A percentile compares a stretch with the other conserved stretches of the same genome.
Conservation (phyloP, 2,888 invertebrate genomes). For the Ligdia adustata region DNA sequence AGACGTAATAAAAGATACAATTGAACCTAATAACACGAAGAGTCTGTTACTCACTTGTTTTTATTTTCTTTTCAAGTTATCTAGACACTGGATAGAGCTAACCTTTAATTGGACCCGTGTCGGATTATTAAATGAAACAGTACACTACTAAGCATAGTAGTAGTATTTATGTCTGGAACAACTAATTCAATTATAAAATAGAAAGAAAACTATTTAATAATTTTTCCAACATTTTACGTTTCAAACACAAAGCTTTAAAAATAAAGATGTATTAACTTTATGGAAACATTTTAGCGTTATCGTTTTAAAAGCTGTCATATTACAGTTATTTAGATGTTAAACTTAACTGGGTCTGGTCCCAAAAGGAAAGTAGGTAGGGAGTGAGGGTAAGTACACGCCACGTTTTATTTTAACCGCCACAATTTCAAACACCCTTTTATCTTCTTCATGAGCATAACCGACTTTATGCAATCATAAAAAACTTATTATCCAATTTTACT, state of each 20-base stretch:
- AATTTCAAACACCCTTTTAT: slow-evolving; percentile 40
- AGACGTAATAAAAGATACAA: slow-evolving; percentile 40
- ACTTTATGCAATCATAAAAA: slow-evolving; percentile 29
- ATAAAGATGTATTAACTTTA: slow-evolving; percentile 25
- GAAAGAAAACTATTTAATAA: too few species aligned
- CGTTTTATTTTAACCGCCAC: slow-evolving; percentile 45
- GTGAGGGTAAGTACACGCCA: slow-evolving; percentile 32
- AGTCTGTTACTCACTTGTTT: slow-evolving; percentile 42
- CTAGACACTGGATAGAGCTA: slow-evolving; percentile 19
- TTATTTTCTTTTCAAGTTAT: slow-evolving; percentile 31
- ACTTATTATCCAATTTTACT: slow-evolving; percentile 22
- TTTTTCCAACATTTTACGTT: too few species aligned
- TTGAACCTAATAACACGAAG: slow-evolving; percentile 50
- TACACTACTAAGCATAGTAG: too few species aligned
- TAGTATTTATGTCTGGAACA: too few species aligned
- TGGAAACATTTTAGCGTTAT: slow-evolving; percentile 38
- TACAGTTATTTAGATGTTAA: slow-evolving; percentile 46
- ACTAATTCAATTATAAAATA: too few species aligned
- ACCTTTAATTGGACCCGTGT: slow-evolving; percentile 13
- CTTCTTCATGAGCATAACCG: slow-evolving; percentile 17
- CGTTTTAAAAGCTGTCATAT: slow-evolving; percentile 40
- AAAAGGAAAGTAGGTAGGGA: slow-evolving; percentile 29
- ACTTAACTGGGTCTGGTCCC: slow-evolving; percentile 39
- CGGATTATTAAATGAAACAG: too few species aligned
- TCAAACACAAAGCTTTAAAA: neutral